phyloP scores from a whole-genome alignment of 37 sponge, comb jelly and placozoan genomes.

The Theonella swinhoei region DNA sequence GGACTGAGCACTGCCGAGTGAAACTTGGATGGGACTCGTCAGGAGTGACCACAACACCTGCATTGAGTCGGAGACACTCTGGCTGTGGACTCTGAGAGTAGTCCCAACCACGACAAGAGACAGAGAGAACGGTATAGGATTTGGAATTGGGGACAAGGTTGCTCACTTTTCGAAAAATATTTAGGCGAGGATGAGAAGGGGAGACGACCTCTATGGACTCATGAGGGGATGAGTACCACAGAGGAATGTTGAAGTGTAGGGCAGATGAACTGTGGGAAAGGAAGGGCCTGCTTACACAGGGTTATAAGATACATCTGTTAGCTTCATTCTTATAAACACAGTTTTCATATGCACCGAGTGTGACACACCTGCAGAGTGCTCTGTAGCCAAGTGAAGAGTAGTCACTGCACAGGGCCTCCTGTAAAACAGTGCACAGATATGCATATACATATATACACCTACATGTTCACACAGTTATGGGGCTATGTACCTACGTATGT shows the following conservation, averaged over 20 bases:
- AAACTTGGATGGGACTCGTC: neutral
- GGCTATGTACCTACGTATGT: no score
- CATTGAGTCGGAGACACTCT: slow-evolving; percentile 66
- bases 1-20: neutral
- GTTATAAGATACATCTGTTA: neutral
- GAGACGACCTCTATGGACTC: slow-evolving; percentile 18
- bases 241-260: slow-evolving; percentile 56
- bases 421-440: neutral
- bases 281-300: neutral
- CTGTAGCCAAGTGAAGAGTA: neutral
- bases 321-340: no score
- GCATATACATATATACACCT: neutral
- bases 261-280: neutral
- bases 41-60: slow-evolving; percentile 33
- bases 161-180: neutral
- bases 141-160: neutral
- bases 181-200: slow-evolving; percentile 37
- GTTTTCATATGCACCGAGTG: no score
- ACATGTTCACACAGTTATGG: no score
- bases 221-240: slow-evolving; percentile 75
- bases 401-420: neutral
- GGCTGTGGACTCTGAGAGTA: slow-evolving; percentile 1
- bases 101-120: slow-evolving; percentile 16
- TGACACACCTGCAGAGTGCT: neutral
- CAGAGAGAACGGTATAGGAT: neutral